Conservation (phyloP, 2,888 invertebrate genomes). For the Eudiplozoon nipponicum region DNA sequence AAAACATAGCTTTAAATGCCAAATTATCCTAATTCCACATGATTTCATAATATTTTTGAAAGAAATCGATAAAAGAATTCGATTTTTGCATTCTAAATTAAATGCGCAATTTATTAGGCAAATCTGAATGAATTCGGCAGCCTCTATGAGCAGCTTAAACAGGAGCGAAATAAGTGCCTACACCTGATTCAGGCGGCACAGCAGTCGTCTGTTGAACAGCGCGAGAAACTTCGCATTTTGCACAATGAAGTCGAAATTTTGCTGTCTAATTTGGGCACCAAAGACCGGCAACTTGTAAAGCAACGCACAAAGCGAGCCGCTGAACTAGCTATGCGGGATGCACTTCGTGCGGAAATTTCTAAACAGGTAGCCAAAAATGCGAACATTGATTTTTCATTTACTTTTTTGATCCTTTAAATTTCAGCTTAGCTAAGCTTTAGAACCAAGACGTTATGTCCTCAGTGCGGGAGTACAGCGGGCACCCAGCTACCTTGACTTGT, state of each 20-base stretch:
- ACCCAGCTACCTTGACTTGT: too few species aligned
- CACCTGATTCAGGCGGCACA: constrained; percentile 27
- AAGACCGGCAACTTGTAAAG: constrained; percentile 22
- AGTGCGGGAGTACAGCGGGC: too few species aligned
- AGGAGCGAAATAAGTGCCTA: constrained; percentile 28
- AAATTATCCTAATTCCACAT: background rate
- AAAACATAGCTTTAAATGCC: background rate
- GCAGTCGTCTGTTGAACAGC: constrained; percentile 27
- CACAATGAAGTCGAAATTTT: constrained; percentile 28
- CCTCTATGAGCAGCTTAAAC: constrained; percentile 27
- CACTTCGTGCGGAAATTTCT: too few species aligned
- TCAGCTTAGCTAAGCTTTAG: too few species aligned
- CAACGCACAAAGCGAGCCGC: constrained; percentile 22
- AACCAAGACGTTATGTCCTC: too few species aligned
- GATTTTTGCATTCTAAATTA: background rate
- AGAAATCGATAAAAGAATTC: background rate
- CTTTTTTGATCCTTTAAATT: too few species aligned
- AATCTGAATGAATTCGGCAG: constrained; percentile 27
- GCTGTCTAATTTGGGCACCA: constrained; percentile 21
- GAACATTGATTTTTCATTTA: too few species aligned
- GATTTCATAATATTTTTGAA: background rate
- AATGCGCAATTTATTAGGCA: too few species aligned
- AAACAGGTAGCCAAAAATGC: too few species aligned
- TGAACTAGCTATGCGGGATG: too few species aligned
- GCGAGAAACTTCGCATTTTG: constrained; percentile 27